Percentiles rank a stretch among this genome's conserved stretches.
Evolutionary conservation across 2,888 invertebrate species (phyloP).

Genomic region (Aleiodes leptofemur): DNA sequence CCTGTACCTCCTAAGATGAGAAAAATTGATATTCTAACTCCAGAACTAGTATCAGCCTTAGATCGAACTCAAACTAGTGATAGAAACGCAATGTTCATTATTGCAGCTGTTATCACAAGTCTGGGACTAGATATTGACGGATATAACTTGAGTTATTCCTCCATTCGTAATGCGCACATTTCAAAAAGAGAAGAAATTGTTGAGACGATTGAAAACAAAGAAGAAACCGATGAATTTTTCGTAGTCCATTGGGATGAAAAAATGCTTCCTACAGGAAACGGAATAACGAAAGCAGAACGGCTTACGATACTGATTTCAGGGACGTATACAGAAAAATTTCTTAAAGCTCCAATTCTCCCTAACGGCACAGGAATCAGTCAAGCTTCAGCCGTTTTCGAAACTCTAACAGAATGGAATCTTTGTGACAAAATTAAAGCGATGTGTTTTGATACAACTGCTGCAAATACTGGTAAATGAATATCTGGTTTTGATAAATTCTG

Average conservation of each 20-base stretch:
- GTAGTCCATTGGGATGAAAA: conserved; percentile 44
- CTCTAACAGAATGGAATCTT: conserved; percentile 35
- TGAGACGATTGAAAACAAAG: conserved; percentile 23
- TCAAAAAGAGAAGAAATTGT: conserved; percentile 42
- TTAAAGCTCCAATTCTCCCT: conserved; percentile 36
- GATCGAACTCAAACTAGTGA: conserved; percentile 39
- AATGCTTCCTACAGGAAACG: conserved; percentile 38
- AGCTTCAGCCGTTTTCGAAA: conserved; percentile 43
- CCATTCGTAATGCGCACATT: conserved; percentile 31
- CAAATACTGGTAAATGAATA: conserved; percentile 40
- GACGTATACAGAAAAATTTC: conserved; percentile 9
- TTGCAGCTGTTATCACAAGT: conserved; percentile 42
- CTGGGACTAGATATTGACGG: conserved; percentile 32
- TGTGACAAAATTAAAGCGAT: conserved; percentile 44
- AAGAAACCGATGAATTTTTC: conserved; percentile 29
- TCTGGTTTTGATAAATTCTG: too few species aligned
- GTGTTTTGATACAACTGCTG: conserved; percentile 41
- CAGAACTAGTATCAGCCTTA: conserved; percentile 38
- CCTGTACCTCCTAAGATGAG: conserved; percentile 30
- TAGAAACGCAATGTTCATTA: conserved; percentile 42
- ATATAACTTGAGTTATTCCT: conserved; percentile 37
- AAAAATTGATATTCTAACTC: conserved; percentile 39
- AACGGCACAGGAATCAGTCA: conserved; percentile 40
- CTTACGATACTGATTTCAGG: conserved; percentile 41
- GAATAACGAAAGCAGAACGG: conserved; percentile 39